phyloP scores from a whole-genome alignment of 1,140 invertebrate genomes.

The Asbolus verrucosus region DNA sequence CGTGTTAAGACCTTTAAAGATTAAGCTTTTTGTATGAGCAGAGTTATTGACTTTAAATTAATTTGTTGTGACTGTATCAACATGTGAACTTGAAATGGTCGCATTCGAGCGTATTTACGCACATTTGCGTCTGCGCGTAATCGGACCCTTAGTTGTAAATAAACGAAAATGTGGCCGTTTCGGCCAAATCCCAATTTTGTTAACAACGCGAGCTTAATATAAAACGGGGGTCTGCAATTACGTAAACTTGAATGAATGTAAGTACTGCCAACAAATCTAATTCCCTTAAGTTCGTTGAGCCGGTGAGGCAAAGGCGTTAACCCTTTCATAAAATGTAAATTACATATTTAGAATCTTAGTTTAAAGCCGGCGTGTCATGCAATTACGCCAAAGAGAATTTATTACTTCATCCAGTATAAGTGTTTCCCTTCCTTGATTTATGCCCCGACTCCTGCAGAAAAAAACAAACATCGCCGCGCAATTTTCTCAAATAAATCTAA shows the following conservation, averaged over 20 bases:
- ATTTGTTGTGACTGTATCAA: too few relatives aligned
- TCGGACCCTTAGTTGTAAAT: too few relatives aligned
- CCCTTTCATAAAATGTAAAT: constrained; percentile 35
- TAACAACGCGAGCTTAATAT: too few relatives aligned
- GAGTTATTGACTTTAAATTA: too few relatives aligned
- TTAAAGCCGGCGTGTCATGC: constrained; percentile 29
- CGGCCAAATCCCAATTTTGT: too few relatives aligned
- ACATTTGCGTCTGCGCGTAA: too few relatives aligned
- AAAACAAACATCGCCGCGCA: constrained; percentile 17
- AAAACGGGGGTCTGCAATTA: too few relatives aligned
- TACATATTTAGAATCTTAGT: constrained; percentile 37
- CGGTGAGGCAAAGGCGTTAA: constrained; percentile 19
- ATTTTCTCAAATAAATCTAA: constrained; percentile 27
- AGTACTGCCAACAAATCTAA: constrained; percentile 28
- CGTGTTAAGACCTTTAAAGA: too few relatives aligned
- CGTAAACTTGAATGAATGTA: constrained; percentile 16
- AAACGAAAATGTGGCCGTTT: too few relatives aligned
- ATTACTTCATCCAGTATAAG: constrained; percentile 28
- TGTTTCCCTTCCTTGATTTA: constrained; percentile 29
- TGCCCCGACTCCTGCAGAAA: neutral
- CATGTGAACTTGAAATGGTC: too few relatives aligned
- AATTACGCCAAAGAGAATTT: constrained; percentile 36
- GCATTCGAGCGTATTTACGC: too few relatives aligned
- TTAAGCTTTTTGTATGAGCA: too few relatives aligned
- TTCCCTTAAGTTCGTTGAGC: constrained; percentile 27